Evolutionary conservation across 1,140 invertebrate species (phyloP), one percentile per base, ranked within the genome.

Genomic region (Mercenaria mercenaria): DNA sequence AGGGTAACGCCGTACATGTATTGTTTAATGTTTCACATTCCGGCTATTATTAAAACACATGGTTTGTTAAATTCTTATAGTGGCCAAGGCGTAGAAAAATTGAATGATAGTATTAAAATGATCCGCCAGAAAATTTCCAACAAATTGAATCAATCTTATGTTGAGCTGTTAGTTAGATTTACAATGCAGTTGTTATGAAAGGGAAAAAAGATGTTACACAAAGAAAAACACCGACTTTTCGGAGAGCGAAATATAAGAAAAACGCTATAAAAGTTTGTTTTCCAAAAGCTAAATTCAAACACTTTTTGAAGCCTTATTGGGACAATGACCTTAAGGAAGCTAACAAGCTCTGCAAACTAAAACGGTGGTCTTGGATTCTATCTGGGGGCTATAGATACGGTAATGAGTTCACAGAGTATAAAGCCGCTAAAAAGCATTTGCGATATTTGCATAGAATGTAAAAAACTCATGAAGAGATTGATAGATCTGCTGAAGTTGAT

Each of bases 81-180:
- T 32, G 43, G 52, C 11, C 47, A 80, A 37, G 52, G 26, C 29
- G 77, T 34, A 26, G 77, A 80, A n/a, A 80, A 80, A 34, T 32
- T 80, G 26, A 80, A 80, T 59, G 77, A 80, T 80, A 50, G 52
- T 20, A 15, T 80, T 10, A 80, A 80, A 47, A 20, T 23, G 29
- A 59, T 56, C 11, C 77, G 56, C 41, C 47, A 80, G 56, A 80
- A 50, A 26, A 29, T 50, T 26, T 32, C 15, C 20, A 80, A 80
- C n/a, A 80, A 80, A 59, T 29, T 13, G 18, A 80, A 80, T 50
- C 47, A 80, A 34, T 26, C 77, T n/a, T n/a, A n/a, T n/a, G n/a
- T n/a, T 80, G 77, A 80, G 20, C 11, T 80, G 26, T 18, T 80
- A 6, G 32, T 32, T 23, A 15, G 47, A 56, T 15, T 43, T 11